phyloP scores from a whole-genome alignment of 2,113 vertebrate species.

The Fregata magnificens region DNA sequence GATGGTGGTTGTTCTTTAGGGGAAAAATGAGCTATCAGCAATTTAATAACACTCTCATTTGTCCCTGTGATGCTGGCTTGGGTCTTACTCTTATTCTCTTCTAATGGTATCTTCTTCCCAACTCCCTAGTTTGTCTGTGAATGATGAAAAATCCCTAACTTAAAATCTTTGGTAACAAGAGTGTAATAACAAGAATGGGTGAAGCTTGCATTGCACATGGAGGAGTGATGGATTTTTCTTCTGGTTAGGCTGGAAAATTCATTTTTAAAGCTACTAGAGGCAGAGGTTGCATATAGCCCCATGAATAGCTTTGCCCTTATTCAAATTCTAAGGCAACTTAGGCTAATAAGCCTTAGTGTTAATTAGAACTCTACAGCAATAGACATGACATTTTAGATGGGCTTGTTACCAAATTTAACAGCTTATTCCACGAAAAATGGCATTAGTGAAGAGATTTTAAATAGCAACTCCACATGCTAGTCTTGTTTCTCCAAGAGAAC shows the following conservation, averaged over 20 bases:
- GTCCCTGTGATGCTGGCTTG: background rate
- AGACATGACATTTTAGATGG: background rate
- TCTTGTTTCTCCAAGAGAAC: background rate
- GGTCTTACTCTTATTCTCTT: background rate
- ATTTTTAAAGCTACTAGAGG: background rate
- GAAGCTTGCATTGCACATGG: background rate
- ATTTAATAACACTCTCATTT: background rate
- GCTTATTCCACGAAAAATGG: background rate
- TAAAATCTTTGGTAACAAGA: background rate
- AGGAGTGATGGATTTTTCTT: background rate
- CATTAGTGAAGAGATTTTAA: background rate
- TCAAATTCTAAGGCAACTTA: background rate
- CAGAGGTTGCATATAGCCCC: background rate
- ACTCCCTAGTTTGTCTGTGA: background rate
- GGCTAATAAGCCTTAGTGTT: background rate
- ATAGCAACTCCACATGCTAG: background rate
- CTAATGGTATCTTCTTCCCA: background rate
- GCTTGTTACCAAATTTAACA: constrained; percentile 9
- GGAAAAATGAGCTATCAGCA: background rate
- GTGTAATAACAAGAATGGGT: background rate
- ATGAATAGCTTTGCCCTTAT: background rate
- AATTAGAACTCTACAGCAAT: background rate
- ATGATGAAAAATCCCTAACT: background rate
- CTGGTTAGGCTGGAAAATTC: background rate
- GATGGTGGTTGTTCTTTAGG: background rate